A percentile compares a stretch with the other conserved stretches of the same genome.
These are phyloP conservation scores for Orius laevigatus DNA, from an alignment of 1,140 invertebrate genomes.

Conservation along the genomic window DNA sequence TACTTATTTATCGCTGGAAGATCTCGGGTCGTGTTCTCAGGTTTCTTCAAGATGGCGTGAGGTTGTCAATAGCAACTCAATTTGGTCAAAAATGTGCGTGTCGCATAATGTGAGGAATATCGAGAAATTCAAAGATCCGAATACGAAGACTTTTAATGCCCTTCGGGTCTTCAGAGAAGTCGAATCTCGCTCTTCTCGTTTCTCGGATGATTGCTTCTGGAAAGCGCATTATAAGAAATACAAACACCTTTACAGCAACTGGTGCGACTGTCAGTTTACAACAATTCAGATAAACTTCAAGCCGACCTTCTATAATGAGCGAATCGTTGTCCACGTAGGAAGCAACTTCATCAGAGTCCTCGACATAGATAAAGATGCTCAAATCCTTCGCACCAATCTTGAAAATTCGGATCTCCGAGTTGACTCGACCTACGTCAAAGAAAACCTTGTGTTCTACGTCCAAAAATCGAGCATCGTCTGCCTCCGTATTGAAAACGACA, in stretches of 20 bases:
- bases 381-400: neutral
- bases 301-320: constrained; percentile 2
- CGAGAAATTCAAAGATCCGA: neutral
- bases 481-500: neutral
- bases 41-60: constrained; percentile 14
- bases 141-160: neutral
- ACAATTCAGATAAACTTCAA: neutral
- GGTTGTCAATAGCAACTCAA: constrained; percentile 14
- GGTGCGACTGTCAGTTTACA: constrained; percentile 3
- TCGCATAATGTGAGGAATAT: neutral
- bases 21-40: constrained; percentile 7
- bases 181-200: neutral
- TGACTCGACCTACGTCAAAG: neutral
- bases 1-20: constrained; percentile 7
- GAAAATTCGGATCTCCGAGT: neutral
- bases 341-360: neutral
- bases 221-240: constrained; percentile 8
- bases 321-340: constrained; percentile 1
- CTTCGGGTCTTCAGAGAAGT: neutral
- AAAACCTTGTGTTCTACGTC: constrained; percentile 1
- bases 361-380: neutral
- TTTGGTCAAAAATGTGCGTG: constrained; percentile 11
- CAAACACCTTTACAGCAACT: constrained; percentile 6
- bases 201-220: constrained; percentile 5
- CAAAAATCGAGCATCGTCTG: constrained; percentile 4